Conservation (phyloP, 1,140 invertebrate species). For the Amyelois transitella region DNA sequence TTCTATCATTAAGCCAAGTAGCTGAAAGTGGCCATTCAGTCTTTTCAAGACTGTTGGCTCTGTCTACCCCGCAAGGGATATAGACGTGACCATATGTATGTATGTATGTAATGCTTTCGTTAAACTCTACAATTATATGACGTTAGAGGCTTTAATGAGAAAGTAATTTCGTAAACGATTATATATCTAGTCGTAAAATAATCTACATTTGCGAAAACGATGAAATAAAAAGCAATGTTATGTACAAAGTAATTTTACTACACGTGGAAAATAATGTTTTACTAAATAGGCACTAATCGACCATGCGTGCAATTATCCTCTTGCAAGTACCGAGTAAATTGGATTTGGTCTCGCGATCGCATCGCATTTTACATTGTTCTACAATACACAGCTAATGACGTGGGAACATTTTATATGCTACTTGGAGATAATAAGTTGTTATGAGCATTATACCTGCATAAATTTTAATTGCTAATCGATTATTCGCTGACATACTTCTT, state of each 20-base stretch:
- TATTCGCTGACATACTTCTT: not conserved
- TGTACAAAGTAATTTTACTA: not conserved
- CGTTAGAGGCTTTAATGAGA: too few species aligned
- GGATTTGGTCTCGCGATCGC: conserved; percentile 10
- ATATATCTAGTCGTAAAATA: not conserved
- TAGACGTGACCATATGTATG: too few species aligned
- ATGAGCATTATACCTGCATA: not conserved
- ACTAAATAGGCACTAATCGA: conserved; percentile 19
- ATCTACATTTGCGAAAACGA: not conserved
- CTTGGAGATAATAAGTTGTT: not conserved
- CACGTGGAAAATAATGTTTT: conserved; percentile 19
- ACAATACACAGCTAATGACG: conserved; percentile 8
- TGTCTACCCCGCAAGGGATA: too few species aligned
- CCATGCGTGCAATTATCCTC: conserved; percentile 20
- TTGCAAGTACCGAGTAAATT: conserved; percentile 19
- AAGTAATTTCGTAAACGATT: too few species aligned
- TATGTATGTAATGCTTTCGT: too few species aligned
- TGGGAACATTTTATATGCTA: conserved; percentile 8
- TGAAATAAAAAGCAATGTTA: not conserved
- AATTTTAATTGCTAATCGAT: not conserved
- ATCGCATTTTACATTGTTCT: conserved; percentile 14
- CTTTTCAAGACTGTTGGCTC: too few species aligned
- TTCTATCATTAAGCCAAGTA: too few species aligned
- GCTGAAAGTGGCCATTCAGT: too few species aligned
- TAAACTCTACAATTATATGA: too few species aligned